A percentile compares a stretch with the other conserved stretches of the same genome.
phyloP scores from a whole-genome alignment of 2,888 invertebrate species.

The Cynaeus angustus region DNA sequence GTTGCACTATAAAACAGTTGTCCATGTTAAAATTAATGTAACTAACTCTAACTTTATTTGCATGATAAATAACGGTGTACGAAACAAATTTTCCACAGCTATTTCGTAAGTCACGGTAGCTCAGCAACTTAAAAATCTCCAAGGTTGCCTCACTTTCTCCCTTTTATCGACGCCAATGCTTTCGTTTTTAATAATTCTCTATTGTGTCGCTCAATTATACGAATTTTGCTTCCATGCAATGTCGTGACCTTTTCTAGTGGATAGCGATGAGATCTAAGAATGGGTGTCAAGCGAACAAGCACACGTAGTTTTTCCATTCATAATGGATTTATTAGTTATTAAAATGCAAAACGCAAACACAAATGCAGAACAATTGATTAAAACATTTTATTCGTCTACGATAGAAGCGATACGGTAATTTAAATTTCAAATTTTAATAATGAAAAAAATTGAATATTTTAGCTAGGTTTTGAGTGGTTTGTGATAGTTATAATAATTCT shows the following conservation, averaged over 20 bases:
- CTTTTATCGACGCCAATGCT: too few species aligned
- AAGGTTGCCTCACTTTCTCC: too few species aligned
- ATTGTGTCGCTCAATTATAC: conserved; percentile 4
- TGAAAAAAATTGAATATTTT: conserved; percentile 17
- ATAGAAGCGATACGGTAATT: conserved; percentile 11
- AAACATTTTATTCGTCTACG: conserved; percentile 26
- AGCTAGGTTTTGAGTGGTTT: neutral
- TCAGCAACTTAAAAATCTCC: too few species aligned
- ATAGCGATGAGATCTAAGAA: conserved; percentile 19
- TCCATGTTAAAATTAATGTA: too few species aligned
- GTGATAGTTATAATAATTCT: conserved; percentile 16
- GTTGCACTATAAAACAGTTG: too few species aligned
- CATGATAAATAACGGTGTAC: too few species aligned
- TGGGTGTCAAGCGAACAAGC: conserved; percentile 2
- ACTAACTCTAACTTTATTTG: too few species aligned
- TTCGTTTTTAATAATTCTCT: neutral
- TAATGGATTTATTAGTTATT: conserved; percentile 26
- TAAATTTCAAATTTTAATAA: conserved; percentile 33
- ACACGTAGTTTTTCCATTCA: conserved; percentile 9
- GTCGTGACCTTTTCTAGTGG: conserved; percentile 10
- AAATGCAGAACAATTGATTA: conserved; percentile 37
- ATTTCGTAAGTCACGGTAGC: too few species aligned
- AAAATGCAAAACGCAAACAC: conserved; percentile 32
- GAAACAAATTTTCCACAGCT: too few species aligned
- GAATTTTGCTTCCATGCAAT: conserved; percentile 20